A percentile compares a stretch with the other conserved stretches of the same genome.
These are phyloP conservation scores for Holothuria leucospilota DNA, from an alignment of 53 echinoderm and acorn worm species.

Conservation along the genomic window DNA sequence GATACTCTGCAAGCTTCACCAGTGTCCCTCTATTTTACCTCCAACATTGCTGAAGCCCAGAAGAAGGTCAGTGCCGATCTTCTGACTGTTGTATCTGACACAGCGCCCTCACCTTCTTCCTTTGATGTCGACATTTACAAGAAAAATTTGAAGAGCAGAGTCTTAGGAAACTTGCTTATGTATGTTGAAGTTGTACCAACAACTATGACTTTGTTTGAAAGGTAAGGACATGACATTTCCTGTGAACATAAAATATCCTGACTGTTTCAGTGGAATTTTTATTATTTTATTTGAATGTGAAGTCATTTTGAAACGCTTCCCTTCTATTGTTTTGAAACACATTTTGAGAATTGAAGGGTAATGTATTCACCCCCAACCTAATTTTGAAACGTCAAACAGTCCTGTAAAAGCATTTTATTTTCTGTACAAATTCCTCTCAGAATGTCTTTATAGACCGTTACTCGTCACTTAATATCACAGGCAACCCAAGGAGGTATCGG, in stretches of 20 bases:
- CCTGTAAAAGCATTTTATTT: too few species aligned
- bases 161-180: conserved; percentile 83
- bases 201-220: conserved; percentile 89
- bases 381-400: not conserved
- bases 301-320: too few species aligned
- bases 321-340: too few species aligned
- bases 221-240: conserved; percentile 53
- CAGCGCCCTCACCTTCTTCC: conserved; percentile 14
- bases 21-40: conserved; percentile 75
- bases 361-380: too few species aligned
- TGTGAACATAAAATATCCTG: too few species aligned
- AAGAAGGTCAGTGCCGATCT: conserved; percentile 74
- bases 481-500: too few species aligned
- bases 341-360: too few species aligned
- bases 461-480: too few species aligned
- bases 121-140: conserved; percentile 77
- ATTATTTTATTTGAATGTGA: too few species aligned
- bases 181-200: conserved; percentile 93
- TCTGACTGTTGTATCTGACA: conserved; percentile 73
- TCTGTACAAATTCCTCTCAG: too few species aligned
- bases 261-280: too few species aligned
- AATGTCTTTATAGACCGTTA: too few species aligned
- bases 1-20: conserved; percentile 62
- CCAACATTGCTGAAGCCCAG: conserved; percentile 47
- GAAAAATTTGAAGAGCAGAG: conserved; percentile 67